Base-by-base conservation (phyloP, 2,113 vertebrate species). In the Urocynchramus pylzowi region DNA sequence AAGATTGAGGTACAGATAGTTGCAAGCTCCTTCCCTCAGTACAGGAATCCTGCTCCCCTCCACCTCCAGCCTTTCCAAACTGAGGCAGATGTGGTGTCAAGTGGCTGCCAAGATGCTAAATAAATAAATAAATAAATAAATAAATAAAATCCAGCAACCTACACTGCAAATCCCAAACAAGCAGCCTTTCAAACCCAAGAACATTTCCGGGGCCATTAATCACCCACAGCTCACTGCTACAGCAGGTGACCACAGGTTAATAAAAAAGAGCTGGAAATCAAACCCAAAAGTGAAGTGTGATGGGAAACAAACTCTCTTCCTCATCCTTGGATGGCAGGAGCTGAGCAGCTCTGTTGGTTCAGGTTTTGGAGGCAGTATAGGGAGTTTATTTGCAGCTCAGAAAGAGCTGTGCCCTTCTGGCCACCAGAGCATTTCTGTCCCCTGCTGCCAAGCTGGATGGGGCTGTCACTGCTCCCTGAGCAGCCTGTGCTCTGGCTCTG, bases 181-280 rank as follows among this genome's bases (percentile, higher is more conserved):
- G 73, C 91, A 97, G 90, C 84, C 30, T 95, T 97, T 96, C 94
- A 80, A 82, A 94, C 68, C 77, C 10, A 16, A 56, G 96, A 96
- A 93, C 95, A 82, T 97, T 97, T 97, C 96, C 39, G 15, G 88
- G 75, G n/a, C 89, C 91, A 97, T 97, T 97, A 97, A 98, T 98
- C 97, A 98, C 87, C 9, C 53, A 13, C 39, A 35, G 67, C 92
- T 97, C 91, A 7, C 78, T 84, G 84, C 89, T 68, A 9, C 65
- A 76, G 92, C 81, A 93, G 84, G 89, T 91, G 87, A 70, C 80
- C 75, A 74, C 67, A 68, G 94, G 93, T 97, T 98, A 96, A 98
- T 97, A 97, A 96, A 97, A 91, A 93, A 27, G 50, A 59, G 73
- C 44, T 84, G 52, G 61, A 83, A 90, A 84, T 86, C 88, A 78